These are phyloP conservation scores for Eueides isabella DNA, from an alignment of 1,140 invertebrate species.

Conservation along the genomic window DNA sequence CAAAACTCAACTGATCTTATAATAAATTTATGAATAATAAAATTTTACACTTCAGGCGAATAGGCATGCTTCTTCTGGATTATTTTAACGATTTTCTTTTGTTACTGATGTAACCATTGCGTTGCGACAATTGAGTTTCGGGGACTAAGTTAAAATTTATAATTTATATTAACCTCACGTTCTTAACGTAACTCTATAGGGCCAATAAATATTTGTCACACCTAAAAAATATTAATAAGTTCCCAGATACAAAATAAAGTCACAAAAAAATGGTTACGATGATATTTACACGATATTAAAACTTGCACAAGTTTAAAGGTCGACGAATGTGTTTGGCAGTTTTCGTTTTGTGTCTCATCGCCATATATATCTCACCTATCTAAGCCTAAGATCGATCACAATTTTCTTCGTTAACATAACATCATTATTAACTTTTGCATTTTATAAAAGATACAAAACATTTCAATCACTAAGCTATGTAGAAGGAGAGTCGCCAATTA, in stretches of 20 bases:
- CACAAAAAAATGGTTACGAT: conserved; percentile 34
- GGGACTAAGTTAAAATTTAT: conserved; percentile 6
- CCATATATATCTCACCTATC: conserved; percentile 61
- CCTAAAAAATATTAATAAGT: conserved; percentile 18
- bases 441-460: conserved; percentile 80
- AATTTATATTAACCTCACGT: conserved; percentile 23
- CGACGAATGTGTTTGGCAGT: conserved; percentile 52
- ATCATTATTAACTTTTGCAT: conserved; percentile 60
- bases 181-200: conserved; percentile 27
- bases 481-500: conserved; percentile 61
- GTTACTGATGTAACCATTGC: conserved; percentile 34
- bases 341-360: conserved; percentile 48
- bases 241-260: conserved; percentile 29
- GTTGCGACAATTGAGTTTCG: conserved; percentile 13
- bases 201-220: conserved; percentile 18
- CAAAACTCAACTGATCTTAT: conserved; percentile 77
- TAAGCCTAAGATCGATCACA: conserved; percentile 77
- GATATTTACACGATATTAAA: conserved; percentile 52
- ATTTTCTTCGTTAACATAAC: conserved; percentile 71
- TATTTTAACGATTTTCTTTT: conserved; percentile 38
- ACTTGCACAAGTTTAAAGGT: conserved; percentile 36
- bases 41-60: conserved; percentile 62
- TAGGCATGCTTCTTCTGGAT: conserved; percentile 45
- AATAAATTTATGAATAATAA: conserved; percentile 66
- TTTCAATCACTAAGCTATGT: conserved; percentile 74